These are phyloP conservation scores for Calidris pygmaea DNA, from an alignment of 2,113 vertebrate genomes.

Conservation along the genomic window DNA sequence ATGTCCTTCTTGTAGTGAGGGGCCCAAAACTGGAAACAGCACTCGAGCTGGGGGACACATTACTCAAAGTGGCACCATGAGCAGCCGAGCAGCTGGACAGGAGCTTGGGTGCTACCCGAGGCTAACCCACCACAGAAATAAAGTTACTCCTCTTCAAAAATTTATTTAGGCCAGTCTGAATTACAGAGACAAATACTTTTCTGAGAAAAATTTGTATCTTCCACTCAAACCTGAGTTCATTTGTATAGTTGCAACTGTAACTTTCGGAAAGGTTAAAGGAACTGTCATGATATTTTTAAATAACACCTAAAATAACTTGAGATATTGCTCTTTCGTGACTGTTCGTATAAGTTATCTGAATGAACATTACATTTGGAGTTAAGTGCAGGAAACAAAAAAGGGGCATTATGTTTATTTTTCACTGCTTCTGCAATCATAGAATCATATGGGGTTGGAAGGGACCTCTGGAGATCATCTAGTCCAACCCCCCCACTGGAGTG, in stretches of 20 bases:
- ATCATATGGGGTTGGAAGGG: too few relatives aligned
- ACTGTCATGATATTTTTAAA: neutral
- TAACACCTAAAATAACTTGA: neutral
- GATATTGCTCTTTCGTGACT: neutral
- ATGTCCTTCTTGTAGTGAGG: too few relatives aligned
- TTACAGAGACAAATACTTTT: neutral
- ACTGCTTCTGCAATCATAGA: neutral
- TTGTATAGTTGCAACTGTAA: neutral
- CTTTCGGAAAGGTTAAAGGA: neutral
- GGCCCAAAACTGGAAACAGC: too few relatives aligned
- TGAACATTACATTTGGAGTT: neutral
- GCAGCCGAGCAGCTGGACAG: neutral
- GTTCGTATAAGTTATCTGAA: neutral
- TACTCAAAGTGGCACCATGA: neutral
- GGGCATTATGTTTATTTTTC: neutral
- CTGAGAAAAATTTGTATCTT: neutral
- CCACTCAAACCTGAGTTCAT: neutral
- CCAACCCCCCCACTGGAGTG: too few relatives aligned
- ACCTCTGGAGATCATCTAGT: too few relatives aligned
- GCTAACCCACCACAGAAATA: neutral
- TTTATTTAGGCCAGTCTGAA: neutral
- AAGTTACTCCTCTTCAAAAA: neutral
- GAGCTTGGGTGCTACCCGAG: neutral
- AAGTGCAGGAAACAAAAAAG: neutral
- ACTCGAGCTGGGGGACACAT: too few relatives aligned